A percentile compares a stretch with the other conserved stretches of the same genome.
phyloP scores from a whole-genome alignment of 1,140 invertebrate genomes.

The Spodoptera frugiperda region DNA sequence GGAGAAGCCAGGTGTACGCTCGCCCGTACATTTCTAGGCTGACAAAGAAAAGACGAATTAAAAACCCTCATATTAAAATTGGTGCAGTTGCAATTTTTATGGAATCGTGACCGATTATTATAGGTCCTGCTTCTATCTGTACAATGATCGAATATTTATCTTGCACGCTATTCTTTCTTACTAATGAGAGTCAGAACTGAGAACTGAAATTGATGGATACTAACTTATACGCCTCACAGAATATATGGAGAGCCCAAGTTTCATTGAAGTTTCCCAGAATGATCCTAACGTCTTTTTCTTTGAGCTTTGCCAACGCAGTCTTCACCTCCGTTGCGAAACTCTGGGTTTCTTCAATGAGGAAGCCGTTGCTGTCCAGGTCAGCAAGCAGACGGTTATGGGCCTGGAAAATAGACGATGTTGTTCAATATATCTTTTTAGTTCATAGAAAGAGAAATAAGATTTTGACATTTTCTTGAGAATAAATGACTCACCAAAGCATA shows the following conservation, averaged over 20 bases:
- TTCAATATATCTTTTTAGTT: not conserved
- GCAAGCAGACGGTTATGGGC: constrained; percentile 97
- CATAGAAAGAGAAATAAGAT: not conserved
- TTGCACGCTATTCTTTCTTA: too few species aligned
- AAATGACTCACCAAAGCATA: constrained; percentile 91
- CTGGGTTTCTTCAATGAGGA: constrained; percentile 96
- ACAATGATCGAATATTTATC: too few species aligned
- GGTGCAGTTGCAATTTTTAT: not conserved
- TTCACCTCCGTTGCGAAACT: constrained; percentile 97
- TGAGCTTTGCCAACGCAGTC: constrained; percentile 93
- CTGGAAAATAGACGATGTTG: constrained; percentile 71
- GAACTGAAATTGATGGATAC: too few species aligned
- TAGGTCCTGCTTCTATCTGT: too few species aligned
- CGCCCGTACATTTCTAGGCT: constrained; percentile 95
- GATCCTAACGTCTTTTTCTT: constrained; percentile 97
- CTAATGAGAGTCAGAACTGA: too few species aligned
- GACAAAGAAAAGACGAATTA: not conserved
- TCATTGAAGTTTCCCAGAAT: constrained; percentile 99
- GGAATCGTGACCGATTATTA: too few species aligned
- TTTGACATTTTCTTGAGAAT: constrained; percentile 69
- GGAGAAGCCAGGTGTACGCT: constrained; percentile 98
- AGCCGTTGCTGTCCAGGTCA: constrained; percentile 93
- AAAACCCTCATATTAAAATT: not conserved
- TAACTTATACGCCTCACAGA: constrained; percentile 96
- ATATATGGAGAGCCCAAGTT: constrained; percentile 96